Evolutionary conservation across 2,888 invertebrate species (phyloP).

Genomic region (Furcula furcula): DNA sequence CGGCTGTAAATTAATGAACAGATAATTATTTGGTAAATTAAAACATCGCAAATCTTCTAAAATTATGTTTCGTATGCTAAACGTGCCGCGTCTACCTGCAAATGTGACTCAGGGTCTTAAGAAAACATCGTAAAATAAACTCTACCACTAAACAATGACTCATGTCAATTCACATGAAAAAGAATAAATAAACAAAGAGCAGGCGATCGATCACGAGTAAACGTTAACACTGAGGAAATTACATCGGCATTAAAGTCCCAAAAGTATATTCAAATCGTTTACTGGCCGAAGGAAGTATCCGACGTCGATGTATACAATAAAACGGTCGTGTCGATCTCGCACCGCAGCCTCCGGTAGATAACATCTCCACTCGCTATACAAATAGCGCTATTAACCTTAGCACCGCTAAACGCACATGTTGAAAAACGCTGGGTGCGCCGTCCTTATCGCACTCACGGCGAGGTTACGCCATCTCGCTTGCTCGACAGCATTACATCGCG

Average conservation of each 20-base stretch:
- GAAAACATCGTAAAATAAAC: not conserved
- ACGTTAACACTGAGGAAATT: constrained; percentile 1
- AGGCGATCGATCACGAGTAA: not conserved
- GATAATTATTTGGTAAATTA: too few relatives aligned
- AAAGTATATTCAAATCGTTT: constrained; percentile 24
- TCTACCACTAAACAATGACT: not conserved
- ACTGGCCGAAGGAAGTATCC: constrained; percentile 32
- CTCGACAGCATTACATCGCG: constrained; percentile 35
- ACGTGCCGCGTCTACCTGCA: constrained; percentile 1
- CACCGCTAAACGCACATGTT: constrained; percentile 62
- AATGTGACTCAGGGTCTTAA: not conserved
- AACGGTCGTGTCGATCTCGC: constrained; percentile 43
- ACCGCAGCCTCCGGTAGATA: constrained; percentile 53
- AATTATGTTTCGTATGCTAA: too few relatives aligned
- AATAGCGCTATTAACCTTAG: constrained; percentile 76
- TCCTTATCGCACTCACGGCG: constrained; percentile 23
- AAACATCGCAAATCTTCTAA: too few relatives aligned
- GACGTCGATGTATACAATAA: constrained; percentile 49
- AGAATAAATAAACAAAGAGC: not conserved
- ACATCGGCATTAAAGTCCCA: constrained; percentile 1
- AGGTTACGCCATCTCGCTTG: constrained; percentile 27
- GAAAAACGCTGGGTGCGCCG: constrained; percentile 34
- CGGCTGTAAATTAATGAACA: too few relatives aligned
- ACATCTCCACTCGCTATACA: constrained; percentile 64
- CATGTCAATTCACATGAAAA: not conserved